These are phyloP conservation scores for Drymodes brunneopygia DNA, from an alignment of 2,113 vertebrate species.

Conservation along the genomic window DNA sequence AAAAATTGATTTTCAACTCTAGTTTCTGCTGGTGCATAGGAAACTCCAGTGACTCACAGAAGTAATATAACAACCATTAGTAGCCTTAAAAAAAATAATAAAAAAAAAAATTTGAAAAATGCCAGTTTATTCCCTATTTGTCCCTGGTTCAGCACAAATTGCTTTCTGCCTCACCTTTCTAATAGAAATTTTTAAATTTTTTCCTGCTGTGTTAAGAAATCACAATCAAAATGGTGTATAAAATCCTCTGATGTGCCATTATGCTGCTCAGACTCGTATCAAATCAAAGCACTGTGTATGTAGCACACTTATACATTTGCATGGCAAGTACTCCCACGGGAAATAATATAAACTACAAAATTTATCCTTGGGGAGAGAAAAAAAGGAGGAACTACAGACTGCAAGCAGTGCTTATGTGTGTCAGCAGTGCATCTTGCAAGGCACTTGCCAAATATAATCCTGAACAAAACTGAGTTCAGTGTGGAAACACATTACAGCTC, in stretches of 20 bases:
- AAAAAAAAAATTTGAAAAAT: neutral
- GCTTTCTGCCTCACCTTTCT: neutral
- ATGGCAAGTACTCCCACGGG: slow-evolving; percentile 23
- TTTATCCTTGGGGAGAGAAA: neutral
- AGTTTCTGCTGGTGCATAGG: slow-evolving; percentile 53
- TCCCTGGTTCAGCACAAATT: neutral
- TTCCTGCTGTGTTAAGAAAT: neutral
- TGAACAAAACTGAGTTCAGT: neutral
- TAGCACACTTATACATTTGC: slow-evolving; percentile 10
- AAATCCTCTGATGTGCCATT: neutral
- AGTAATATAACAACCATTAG: slow-evolving; percentile 15
- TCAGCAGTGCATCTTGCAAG: neutral
- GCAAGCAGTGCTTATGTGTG: neutral
- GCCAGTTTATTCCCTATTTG: neutral
- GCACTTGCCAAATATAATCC: neutral
- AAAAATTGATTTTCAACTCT: slow-evolving; percentile 67
- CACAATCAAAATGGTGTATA: neutral
- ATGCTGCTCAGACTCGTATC: neutral
- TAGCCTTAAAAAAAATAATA: neutral
- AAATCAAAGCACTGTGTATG: neutral
- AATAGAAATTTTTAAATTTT: neutral
- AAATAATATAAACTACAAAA: slow-evolving; percentile 33
- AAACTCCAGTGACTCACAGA: slow-evolving; percentile 27
- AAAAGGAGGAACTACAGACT: neutral
- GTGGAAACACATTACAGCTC: neutral